Evolutionary conservation across 2,113 vertebrate genomes (phyloP).

Genomic region (Falcunculus frontatus): DNA sequence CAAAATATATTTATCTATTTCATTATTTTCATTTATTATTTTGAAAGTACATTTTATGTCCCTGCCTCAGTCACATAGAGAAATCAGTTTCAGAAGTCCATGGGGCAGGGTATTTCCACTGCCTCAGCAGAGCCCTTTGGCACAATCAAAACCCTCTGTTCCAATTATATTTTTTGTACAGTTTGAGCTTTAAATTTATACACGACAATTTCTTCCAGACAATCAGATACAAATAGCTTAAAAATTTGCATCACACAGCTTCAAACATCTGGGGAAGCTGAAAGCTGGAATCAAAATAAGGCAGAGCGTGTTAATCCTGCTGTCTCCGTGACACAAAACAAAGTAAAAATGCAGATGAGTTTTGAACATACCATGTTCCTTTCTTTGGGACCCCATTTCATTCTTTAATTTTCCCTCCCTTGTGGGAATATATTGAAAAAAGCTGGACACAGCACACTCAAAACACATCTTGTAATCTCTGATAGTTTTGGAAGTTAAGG

Average conservation of each 20-base stretch:
- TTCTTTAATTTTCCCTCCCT: background rate
- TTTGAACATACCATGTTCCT: background rate
- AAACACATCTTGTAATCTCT: background rate
- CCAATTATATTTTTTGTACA: background rate
- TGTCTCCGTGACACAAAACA: background rate
- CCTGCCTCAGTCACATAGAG: background rate
- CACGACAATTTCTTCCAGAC: background rate
- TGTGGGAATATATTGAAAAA: background rate
- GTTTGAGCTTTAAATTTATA: background rate
- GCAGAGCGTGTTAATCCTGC: conserved; percentile 16
- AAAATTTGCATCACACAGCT: conserved; percentile 22
- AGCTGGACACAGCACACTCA: background rate
- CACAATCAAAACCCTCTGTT: background rate
- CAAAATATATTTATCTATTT: background rate
- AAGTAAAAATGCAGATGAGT: conserved; percentile 19
- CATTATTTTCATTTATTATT: background rate
- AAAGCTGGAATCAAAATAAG: background rate
- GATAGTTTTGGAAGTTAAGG: background rate
- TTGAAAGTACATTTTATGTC: background rate
- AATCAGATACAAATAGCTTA: conserved; percentile 30
- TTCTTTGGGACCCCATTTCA: background rate
- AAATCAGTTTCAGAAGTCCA: background rate
- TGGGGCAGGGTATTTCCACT: background rate
- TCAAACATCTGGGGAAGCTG: conserved; percentile 38
- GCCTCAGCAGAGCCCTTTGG: background rate